These are phyloP conservation scores for Cichladusa arquata DNA, from an alignment of 2,113 vertebrate genomes.

Conservation along the genomic window DNA sequence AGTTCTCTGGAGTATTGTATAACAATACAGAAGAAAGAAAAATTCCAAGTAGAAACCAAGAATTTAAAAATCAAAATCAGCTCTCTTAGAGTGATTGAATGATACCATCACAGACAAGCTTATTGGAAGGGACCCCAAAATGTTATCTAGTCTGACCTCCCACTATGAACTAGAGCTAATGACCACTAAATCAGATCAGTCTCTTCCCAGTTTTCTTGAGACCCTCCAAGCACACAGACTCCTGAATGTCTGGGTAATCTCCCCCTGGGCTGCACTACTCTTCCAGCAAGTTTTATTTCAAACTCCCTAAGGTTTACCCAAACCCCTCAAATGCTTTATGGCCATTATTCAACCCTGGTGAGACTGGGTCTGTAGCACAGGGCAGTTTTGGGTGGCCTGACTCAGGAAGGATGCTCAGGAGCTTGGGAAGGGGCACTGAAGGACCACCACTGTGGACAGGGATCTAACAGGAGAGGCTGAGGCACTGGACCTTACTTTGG, in stretches of 20 bases:
- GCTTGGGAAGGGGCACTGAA: not conserved
- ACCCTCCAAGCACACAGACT: not conserved
- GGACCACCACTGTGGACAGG: not conserved
- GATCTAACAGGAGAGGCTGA: not conserved
- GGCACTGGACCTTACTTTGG: not conserved
- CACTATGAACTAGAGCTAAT: not conserved
- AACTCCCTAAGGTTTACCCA: not conserved
- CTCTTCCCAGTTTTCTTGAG: not conserved
- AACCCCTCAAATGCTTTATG: not conserved
- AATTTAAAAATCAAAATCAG: not conserved
- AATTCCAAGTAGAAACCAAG: not conserved
- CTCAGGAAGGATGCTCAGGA: not conserved
- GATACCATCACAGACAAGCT: not conserved
- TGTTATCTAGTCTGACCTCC: not conserved
- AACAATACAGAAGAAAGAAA: not conserved
- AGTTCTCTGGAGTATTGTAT: not conserved
- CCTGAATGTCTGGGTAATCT: not conserved
- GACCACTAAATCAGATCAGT: not conserved
- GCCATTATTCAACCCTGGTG: not conserved
- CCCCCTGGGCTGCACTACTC: not conserved
- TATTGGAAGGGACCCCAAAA: not conserved
- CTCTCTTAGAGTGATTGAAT: not conserved
- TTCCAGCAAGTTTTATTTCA: not conserved
- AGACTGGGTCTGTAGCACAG: not conserved
- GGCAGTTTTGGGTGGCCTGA: not conserved